Conservation (phyloP, 2,888 invertebrate species). For the Philaethria dido region DNA sequence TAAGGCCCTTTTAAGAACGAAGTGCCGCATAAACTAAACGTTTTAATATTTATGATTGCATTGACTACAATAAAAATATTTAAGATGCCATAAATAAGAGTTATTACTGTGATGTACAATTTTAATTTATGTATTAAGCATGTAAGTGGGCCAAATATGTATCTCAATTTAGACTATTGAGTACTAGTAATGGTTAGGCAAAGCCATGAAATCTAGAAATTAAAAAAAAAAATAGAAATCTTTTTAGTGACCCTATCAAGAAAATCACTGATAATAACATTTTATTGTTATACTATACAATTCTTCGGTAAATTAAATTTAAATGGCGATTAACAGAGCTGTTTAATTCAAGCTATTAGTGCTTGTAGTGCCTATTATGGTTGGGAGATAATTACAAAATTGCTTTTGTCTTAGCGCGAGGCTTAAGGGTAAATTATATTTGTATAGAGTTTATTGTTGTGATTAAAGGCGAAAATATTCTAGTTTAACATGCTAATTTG, state of each 20-base stretch:
- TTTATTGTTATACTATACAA: background rate
- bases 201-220: background rate
- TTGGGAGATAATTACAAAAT: conserved; percentile 19
- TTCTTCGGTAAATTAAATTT: conserved; percentile 1
- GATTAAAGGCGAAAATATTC: background rate
- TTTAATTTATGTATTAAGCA: too few relatives aligned
- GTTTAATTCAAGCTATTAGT: conserved; percentile 2
- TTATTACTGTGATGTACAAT: too few relatives aligned
- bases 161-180: too few relatives aligned
- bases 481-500: too few relatives aligned
- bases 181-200: background rate
- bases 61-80: background rate
- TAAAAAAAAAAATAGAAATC: background rate
- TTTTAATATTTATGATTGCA: background rate
- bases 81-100: background rate
- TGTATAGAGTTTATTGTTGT: background rate
- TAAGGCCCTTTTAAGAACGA: background rate
- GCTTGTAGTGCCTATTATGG: conserved; percentile 17
- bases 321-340: conserved; percentile 4
- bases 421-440: conserved; percentile 17
- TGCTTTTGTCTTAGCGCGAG: conserved; percentile 14
- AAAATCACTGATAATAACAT: background rate
- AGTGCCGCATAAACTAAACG: background rate
- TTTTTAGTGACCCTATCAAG: too few relatives aligned
- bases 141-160: too few relatives aligned